These are phyloP conservation scores for Eudasyphora cyanicolor DNA, from an alignment of 2,888 invertebrate genomes.

Conservation along the genomic window DNA sequence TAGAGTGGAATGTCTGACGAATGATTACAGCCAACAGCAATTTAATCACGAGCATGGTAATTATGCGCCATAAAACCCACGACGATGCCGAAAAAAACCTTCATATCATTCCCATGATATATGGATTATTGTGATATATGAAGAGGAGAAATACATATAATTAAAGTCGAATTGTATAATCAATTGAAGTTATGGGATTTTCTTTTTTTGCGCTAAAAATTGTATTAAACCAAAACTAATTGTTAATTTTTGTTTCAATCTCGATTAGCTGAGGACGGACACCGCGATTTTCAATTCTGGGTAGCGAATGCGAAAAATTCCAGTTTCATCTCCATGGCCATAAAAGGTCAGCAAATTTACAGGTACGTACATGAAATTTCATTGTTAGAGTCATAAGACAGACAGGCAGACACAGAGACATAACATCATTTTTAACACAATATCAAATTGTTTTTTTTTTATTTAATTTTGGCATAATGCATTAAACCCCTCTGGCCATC, in stretches of 20 bases:
- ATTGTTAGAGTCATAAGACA: constrained; percentile 27
- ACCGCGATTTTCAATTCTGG: constrained; percentile 88
- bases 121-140: background rate
- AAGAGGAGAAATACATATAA: no score
- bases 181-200: background rate
- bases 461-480: background rate
- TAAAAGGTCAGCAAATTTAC: constrained; percentile 91
- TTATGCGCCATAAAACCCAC: background rate
- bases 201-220: background rate
- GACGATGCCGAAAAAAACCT: constrained; percentile 8
- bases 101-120: background rate
- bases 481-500: background rate
- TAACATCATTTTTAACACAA: constrained; percentile 19
- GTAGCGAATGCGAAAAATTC: constrained; percentile 90
- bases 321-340: constrained; percentile 90
- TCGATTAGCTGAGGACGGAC: constrained; percentile 85
- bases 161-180: background rate
- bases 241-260: constrained; percentile 34
- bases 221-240: background rate
- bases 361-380: constrained; percentile 79
- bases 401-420: background rate
- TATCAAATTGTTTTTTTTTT: no score
- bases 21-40: background rate
- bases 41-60: background rate
- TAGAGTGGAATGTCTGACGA: background rate